These are phyloP conservation scores for Zaprionus nigranus DNA, from an alignment of 1,140 invertebrate genomes.

Conservation along the genomic window DNA sequence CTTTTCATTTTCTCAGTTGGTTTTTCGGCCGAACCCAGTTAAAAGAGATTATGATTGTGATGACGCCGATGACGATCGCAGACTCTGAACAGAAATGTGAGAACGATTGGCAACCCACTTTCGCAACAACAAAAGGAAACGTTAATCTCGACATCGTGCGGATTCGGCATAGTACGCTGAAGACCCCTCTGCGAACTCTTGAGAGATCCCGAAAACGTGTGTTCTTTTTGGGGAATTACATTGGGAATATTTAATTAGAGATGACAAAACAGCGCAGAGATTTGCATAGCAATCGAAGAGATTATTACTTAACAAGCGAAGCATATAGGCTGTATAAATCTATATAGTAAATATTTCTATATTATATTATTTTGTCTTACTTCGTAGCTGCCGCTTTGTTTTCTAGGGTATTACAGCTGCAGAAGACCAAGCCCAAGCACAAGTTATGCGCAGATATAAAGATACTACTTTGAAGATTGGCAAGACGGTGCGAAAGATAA, in stretches of 20 bases:
- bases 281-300: constrained; percentile 3
- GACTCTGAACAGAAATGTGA: constrained; percentile 53
- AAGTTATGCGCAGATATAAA: constrained; percentile 15
- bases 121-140: constrained; percentile 50
- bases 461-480: constrained; percentile 30
- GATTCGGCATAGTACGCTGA: constrained; percentile 29
- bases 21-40: constrained; percentile 49
- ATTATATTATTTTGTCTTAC: too few relatives aligned
- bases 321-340: not conserved
- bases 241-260: constrained; percentile 3
- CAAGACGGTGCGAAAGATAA: constrained; percentile 66
- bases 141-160: constrained; percentile 1
- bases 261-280: not conserved
- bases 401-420: constrained; percentile 1
- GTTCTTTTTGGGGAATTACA: not conserved
- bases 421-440: constrained; percentile 1
- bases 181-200: not conserved
- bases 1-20: constrained; percentile 54
- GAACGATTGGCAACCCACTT: constrained; percentile 57
- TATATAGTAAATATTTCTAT: not conserved
- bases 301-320: not conserved
- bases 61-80: constrained; percentile 32
- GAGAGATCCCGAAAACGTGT: constrained; percentile 1
- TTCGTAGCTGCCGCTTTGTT: not conserved
- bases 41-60: constrained; percentile 32